phyloP scores from a whole-genome alignment of 1,140 invertebrate genomes.

The Cotesia vestalis region DNA sequence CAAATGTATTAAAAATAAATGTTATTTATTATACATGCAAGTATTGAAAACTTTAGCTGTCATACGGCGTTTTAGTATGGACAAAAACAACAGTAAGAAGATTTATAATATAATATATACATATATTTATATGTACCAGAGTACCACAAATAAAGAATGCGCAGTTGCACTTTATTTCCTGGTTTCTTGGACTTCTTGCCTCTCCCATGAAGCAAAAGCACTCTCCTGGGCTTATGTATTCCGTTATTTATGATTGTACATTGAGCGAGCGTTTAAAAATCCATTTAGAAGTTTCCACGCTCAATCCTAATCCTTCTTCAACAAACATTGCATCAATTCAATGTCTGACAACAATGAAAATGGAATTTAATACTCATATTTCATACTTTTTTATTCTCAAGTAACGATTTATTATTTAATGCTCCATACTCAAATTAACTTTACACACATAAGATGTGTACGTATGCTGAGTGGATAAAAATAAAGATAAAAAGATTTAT shows the following conservation, averaged over 20 bases:
- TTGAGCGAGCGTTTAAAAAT: slow-evolving; percentile 30
- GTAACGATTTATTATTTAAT: not conserved
- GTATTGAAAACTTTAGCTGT: not conserved
- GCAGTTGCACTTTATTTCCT: slow-evolving; percentile 33
- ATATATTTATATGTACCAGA: slow-evolving; percentile 16
- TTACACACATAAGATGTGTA: too few species aligned
- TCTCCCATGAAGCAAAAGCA: slow-evolving; percentile 14
- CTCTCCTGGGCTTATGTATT: slow-evolving; percentile 11
- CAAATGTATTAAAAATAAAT: slow-evolving; percentile 5
- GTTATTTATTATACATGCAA: not conserved
- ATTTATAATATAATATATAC: slow-evolving; percentile 24
- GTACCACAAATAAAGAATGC: not conserved
- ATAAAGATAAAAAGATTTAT: too few species aligned
- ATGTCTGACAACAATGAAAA: slow-evolving; percentile 24
- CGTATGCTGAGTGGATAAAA: too few species aligned
- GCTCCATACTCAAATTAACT: not conserved
- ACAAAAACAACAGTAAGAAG: slow-evolving; percentile 19
- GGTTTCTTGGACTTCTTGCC: slow-evolving; percentile 19
- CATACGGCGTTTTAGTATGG: slow-evolving; percentile 3
- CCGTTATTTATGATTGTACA: slow-evolving; percentile 30
- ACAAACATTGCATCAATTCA: slow-evolving; percentile 29
- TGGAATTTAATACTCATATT: slow-evolving; percentile 21
- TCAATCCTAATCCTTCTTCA: slow-evolving; percentile 13
- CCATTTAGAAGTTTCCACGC: slow-evolving; percentile 21
- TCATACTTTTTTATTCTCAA: slow-evolving; percentile 1